Evolutionary conservation across 2,888 invertebrate genomes (phyloP).

Genomic region (Pardosa pseudoannulata): DNA sequence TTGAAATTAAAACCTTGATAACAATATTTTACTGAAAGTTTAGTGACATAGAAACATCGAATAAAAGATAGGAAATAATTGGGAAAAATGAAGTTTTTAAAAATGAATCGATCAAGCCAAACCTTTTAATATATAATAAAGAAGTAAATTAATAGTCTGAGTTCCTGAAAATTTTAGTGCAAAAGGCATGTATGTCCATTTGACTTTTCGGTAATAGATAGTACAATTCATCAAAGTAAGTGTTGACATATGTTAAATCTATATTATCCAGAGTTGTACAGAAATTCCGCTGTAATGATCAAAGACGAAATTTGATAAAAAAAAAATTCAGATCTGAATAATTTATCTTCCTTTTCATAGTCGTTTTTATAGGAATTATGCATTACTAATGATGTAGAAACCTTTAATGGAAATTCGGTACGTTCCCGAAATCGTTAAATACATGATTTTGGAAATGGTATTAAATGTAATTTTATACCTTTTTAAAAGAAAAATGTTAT

Average conservation of each 20-base stretch:
- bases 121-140: constrained; percentile 14
- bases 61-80: too few relatives aligned
- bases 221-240: constrained; percentile 47
- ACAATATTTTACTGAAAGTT: too few relatives aligned
- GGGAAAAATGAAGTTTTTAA: too few relatives aligned
- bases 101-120: not conserved
- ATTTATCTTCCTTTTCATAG: constrained; percentile 9
- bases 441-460: too few relatives aligned
- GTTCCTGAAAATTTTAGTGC: constrained; percentile 13
- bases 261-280: constrained; percentile 13
- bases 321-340: constrained; percentile 17
- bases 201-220: constrained; percentile 17
- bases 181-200: constrained; percentile 14
- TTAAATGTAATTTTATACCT: too few relatives aligned
- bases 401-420: constrained; percentile 4
- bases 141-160: constrained; percentile 19
- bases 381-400: not conserved
- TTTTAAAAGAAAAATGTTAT: too few relatives aligned
- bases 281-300: not conserved
- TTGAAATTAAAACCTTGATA: too few relatives aligned
- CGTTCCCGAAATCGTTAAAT: too few relatives aligned
- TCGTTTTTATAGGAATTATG: not conserved
- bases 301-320: too few relatives aligned
- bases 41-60: too few relatives aligned
- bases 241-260: constrained; percentile 31